phyloP scores from a whole-genome alignment of 2,113 vertebrate genomes.

The Chitala chitala region DNA sequence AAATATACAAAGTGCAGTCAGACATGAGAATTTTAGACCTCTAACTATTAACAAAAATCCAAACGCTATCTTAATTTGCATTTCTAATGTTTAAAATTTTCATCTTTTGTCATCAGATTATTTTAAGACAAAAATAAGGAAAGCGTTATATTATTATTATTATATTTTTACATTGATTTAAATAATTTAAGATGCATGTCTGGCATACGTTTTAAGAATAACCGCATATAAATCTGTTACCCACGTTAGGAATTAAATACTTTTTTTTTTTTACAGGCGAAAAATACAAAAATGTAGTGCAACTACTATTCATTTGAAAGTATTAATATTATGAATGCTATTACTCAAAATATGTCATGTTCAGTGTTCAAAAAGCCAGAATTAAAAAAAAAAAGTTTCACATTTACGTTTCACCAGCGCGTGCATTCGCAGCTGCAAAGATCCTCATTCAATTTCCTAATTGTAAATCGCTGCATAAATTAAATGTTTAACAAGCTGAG shows the following conservation, averaged over 20 bases:
- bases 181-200: slow-evolving; percentile 3
- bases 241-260: no score
- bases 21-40: neutral
- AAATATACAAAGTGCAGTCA: slow-evolving; percentile 8
- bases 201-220: no score
- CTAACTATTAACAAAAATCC: neutral
- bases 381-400: no score
- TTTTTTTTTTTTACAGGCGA: no score
- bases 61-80: slow-evolving; percentile 5
- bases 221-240: no score
- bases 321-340: no score
- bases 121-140: neutral
- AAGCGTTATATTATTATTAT: neutral
- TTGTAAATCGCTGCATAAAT: slow-evolving; percentile 21
- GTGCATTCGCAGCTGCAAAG: neutral
- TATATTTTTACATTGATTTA: neutral
- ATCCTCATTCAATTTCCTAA: slow-evolving; percentile 10
- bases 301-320: no score
- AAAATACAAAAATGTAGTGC: no score
- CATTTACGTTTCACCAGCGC: neutral
- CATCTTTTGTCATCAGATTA: neutral
- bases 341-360: no score
- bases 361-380: no score
- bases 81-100: neutral
- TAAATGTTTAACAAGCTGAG: slow-evolving; percentile 1